A percentile compares a stretch with the other conserved stretches of the same genome.
These are phyloP conservation scores for Dufourea novaeangliae DNA, from an alignment of 1,140 invertebrate species.

Conservation along the genomic window DNA sequence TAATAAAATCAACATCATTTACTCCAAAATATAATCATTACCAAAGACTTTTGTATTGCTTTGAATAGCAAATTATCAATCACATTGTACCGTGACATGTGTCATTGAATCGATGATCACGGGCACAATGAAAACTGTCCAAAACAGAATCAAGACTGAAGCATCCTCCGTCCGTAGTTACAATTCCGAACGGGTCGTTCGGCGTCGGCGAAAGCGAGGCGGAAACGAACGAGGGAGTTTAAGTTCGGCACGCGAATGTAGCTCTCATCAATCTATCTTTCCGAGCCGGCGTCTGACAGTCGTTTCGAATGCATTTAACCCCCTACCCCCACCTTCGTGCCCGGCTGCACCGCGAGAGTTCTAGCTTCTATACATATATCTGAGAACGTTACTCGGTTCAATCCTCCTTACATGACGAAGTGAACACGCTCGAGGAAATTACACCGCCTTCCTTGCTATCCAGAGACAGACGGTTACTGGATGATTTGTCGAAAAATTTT, in stretches of 20 bases:
- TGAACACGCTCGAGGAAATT: conserved; percentile 59
- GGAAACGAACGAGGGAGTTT: conserved; percentile 68
- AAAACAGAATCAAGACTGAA: background rate
- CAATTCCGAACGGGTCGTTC: conserved; percentile 70
- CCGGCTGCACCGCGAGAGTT: conserved; percentile 42
- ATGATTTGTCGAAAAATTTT: conserved; percentile 68
- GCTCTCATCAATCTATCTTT: conserved; percentile 77
- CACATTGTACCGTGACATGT: no score
- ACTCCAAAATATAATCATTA: no score
- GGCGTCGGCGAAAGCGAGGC: conserved; percentile 62
- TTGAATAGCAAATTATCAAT: background rate
- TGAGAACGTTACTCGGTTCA: conserved; percentile 39
- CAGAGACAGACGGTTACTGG: conserved; percentile 40
- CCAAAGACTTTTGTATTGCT: no score
- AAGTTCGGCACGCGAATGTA: conserved; percentile 73
- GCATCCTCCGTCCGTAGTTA: conserved; percentile 61
- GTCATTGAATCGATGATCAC: background rate
- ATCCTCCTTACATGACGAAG: conserved; percentile 61
- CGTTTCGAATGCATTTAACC: conserved; percentile 76
- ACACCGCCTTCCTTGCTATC: conserved; percentile 44
- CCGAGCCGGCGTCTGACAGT: conserved; percentile 73
- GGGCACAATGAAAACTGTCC: background rate
- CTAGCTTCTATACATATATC: conserved; percentile 49
- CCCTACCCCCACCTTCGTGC: background rate
- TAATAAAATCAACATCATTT: no score